phyloP scores from a whole-genome alignment of 1,140 invertebrate genomes.

The Drosophila triauraria region DNA sequence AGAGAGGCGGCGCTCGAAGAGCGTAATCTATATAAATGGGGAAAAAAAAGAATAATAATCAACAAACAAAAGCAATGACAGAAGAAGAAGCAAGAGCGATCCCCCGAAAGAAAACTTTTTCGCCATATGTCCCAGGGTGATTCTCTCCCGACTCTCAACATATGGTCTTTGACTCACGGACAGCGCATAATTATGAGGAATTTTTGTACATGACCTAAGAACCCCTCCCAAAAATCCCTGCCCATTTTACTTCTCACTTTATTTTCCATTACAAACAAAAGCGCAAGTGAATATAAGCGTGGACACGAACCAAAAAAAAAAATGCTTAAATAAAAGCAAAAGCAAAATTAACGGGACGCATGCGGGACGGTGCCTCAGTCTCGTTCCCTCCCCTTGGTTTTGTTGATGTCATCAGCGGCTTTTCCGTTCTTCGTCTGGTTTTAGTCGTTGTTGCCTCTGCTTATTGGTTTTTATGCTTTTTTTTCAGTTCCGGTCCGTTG shows the following conservation, averaged over 20 bases:
- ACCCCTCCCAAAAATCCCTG: conserved; percentile 1
- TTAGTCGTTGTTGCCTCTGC: conserved; percentile 28
- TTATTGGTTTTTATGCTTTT: conserved; percentile 61
- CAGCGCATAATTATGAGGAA: conserved; percentile 72
- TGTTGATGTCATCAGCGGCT: conserved; percentile 55
- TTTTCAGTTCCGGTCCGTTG: conserved; percentile 69
- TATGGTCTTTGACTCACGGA: conserved; percentile 44
- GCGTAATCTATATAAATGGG: conserved; percentile 75
- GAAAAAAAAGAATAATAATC: conserved; percentile 60
- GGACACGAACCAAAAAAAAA: conserved; percentile 59
- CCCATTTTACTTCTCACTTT: not conserved
- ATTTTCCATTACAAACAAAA: conserved; percentile 51
- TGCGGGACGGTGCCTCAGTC: conserved; percentile 29
- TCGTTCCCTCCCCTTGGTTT: conserved; percentile 6
- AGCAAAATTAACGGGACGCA: conserved; percentile 43
- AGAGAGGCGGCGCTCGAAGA: conserved; percentile 26
- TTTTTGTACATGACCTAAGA: conserved; percentile 25
- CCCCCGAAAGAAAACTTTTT: conserved; percentile 45
- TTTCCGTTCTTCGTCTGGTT: conserved; percentile 34
- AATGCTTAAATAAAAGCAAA: not conserved
- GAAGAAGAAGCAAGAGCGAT: conserved; percentile 48
- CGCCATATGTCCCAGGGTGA: conserved; percentile 55
- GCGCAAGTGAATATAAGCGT: conserved; percentile 77
- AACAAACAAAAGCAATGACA: conserved; percentile 51
- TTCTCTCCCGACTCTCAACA: conserved; percentile 30